Base-by-base conservation (phyloP, 2,888 invertebrate genomes). In the Meiosimyza platycephala region DNA sequence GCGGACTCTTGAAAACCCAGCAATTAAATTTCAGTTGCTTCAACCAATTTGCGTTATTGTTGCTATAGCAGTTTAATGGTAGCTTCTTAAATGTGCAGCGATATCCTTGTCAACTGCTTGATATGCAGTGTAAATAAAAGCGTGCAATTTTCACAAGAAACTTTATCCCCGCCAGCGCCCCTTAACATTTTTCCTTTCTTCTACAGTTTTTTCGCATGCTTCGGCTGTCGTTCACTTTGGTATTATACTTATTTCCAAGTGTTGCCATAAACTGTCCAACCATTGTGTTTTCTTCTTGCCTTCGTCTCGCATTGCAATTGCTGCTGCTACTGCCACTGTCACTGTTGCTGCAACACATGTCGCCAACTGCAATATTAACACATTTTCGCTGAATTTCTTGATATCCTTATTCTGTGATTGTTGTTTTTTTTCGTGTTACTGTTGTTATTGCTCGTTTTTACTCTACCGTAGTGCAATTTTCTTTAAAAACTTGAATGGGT, bases 281-380 rank as follows among this genome's bases (percentile, higher is more conserved):
- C 6, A 63, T 63, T 63, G 48, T 47, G 62, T 63, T 63, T n/a
- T 33, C 18, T 47, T 28, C 33, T 13, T 5, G 0, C 2, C 28
- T 4, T 28, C 33, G 40, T 33, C 22, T 60, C 28, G 13, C 18
- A 28, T 57, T 57, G 55, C 55, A 16, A 12, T 50, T 64, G 22
- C 51, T 33, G 50, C 51, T 22, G 28, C 22, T 22, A 22, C 22
- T 22, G 28, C 22, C 2, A 22, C 22, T 22, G 22, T 22, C 40
- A 6, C 7, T 16, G 16, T 50, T 64, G 64, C 64, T 50, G 64
- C 64, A 22, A 28, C 64, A 64, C 28, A 64, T 64, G 64, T 64
- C 64, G 28, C 51, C 22, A 22, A 51, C 13, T 64, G 64, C 64
- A 70, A 70, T 70, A 70, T 70, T 70, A 70, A 54, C 70, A 70